Evolutionary conservation across 2,888 invertebrate species (phyloP).

Genomic region (Coecobrya sp.): DNA sequence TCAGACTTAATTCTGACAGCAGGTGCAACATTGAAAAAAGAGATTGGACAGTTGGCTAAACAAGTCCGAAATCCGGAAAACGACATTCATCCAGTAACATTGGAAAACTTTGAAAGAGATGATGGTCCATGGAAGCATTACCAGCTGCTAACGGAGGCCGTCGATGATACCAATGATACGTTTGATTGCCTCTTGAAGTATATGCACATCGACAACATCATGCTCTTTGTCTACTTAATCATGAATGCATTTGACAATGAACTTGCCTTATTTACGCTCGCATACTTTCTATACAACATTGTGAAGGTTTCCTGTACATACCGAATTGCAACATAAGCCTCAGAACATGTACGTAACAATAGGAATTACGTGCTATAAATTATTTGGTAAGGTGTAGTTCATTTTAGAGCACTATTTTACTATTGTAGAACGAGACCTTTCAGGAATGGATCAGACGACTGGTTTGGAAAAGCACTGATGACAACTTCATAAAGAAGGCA

Average conservation of each 20-base stretch:
- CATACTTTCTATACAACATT: no score
- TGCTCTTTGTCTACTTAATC: neutral
- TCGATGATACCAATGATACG: neutral
- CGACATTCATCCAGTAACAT: neutral
- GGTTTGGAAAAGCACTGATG: no score
- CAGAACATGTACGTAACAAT: no score
- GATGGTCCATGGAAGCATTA: neutral
- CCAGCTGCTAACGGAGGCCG: neutral
- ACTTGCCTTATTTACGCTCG: no score
- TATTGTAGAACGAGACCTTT: no score
- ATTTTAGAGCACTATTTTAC: no score
- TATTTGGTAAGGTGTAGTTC: no score
- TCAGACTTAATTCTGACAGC: neutral
- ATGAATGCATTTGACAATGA: slow-evolving; percentile 8
- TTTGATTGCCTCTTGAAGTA: neutral
- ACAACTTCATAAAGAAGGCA: no score
- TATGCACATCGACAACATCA: neutral
- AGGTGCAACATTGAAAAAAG: neutral
- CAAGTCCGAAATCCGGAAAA: neutral
- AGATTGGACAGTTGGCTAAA: neutral
- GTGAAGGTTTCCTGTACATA: no score
- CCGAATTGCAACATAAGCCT: no score
- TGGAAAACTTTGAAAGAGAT: neutral
- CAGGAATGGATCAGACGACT: no score
- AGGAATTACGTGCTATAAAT: no score